phyloP scores from a whole-genome alignment of 2,888 invertebrate genomes.

The Mystacides longicornis region DNA sequence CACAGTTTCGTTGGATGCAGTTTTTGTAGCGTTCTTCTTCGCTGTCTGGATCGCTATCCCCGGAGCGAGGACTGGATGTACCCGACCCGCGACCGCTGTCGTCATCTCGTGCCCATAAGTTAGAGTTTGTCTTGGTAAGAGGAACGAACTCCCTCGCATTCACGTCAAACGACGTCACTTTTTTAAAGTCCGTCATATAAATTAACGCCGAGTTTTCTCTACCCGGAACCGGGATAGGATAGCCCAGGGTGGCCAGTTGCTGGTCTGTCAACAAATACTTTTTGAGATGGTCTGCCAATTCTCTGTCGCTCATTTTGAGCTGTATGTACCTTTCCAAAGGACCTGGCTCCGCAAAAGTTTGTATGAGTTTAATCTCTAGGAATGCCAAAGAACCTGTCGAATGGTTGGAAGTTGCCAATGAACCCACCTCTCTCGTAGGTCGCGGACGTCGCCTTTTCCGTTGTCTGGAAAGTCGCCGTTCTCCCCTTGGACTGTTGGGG shows the following conservation, averaged over 20 bases:
- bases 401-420: constrained; percentile 26
- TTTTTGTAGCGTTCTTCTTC: constrained; percentile 29
- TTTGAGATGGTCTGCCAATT: constrained; percentile 51
- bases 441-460: constrained; percentile 18
- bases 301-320: constrained; percentile 43
- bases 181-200: constrained; percentile 41
- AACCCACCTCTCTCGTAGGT: constrained; percentile 2
- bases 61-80: constrained; percentile 43
- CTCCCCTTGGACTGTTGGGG: constrained; percentile 20
- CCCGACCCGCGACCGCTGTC: constrained; percentile 51
- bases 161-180: constrained; percentile 48
- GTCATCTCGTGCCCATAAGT: constrained; percentile 34
- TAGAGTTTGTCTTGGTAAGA: constrained; percentile 29
- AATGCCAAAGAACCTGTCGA: neutral
- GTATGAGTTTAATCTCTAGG: constrained; percentile 41
- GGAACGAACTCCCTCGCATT: constrained; percentile 65
- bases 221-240: constrained; percentile 58
- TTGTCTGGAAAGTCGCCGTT: constrained; percentile 4
- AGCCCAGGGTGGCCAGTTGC: constrained; percentile 60
- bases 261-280: constrained; percentile 56
- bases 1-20: constrained; percentile 54
- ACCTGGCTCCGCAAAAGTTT: constrained; percentile 34
- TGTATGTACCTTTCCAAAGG: constrained; percentile 39
- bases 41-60: constrained; percentile 49
- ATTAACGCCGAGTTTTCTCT: constrained; percentile 57